Percentiles rank a stretch among this genome's conserved stretches.
Conservation (phyloP, 2,797 vertebrate species). For the Coccyzus lansbergi region DNA sequence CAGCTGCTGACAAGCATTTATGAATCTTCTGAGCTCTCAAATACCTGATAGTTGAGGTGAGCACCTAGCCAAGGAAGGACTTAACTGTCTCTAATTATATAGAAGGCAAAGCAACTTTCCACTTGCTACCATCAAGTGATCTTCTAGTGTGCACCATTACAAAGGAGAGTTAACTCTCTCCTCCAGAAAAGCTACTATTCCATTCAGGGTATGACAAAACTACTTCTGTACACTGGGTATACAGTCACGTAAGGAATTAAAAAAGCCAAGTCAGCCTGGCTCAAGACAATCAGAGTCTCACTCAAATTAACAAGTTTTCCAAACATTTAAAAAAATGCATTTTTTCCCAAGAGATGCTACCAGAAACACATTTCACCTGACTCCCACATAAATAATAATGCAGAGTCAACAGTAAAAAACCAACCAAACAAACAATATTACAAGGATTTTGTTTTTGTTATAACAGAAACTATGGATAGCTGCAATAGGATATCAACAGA, state of each 20-base stretch:
- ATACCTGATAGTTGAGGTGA: not conserved
- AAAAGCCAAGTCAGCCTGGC: not conserved
- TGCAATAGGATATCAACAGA: not conserved
- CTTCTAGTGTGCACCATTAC: not conserved
- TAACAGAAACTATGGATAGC: not conserved
- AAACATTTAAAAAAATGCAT: fast-evolving
- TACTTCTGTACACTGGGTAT: not conserved
- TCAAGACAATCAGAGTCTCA: not conserved
- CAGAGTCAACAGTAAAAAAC: not conserved
- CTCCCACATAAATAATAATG: not conserved
- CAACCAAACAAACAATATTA: too few species aligned
- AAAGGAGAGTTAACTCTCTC: not conserved
- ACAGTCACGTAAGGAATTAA: not conserved
- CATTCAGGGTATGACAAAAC: not conserved
- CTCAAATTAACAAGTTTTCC: not conserved
- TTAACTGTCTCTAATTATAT: not conserved
- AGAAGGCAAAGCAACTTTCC: not conserved
- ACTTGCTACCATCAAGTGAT: not conserved
- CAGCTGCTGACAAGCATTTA: not conserved
- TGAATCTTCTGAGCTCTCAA: not conserved
- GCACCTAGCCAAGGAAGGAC: not conserved
- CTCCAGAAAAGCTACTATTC: not conserved
- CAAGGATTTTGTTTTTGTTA: too few species aligned
- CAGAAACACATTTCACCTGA: not conserved
- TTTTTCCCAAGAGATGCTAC: not conserved